phyloP scores from a whole-genome alignment of 2,113 vertebrate genomes.

The Stegastes partitus region DNA sequence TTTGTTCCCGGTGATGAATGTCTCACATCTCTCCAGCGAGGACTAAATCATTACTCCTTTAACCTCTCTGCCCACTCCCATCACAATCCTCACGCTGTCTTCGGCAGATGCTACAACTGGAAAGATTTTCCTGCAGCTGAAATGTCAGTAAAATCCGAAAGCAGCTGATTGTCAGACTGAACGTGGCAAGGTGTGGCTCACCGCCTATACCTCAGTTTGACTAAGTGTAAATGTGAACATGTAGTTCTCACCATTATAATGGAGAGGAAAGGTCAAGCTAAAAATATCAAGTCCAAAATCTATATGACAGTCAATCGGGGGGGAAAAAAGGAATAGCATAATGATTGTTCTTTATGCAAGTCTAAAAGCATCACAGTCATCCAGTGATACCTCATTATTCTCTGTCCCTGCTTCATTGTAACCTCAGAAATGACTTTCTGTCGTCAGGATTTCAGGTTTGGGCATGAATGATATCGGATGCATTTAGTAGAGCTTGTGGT shows the following conservation, averaged over 20 bases:
- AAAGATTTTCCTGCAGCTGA: neutral
- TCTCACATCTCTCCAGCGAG: slow-evolving; percentile 26
- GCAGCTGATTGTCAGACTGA: slow-evolving; percentile 2
- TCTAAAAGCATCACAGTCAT: slow-evolving; percentile 1
- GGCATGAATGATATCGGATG: neutral
- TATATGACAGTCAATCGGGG: neutral
- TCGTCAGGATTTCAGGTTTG: neutral
- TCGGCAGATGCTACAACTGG: neutral
- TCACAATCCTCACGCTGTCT: neutral
- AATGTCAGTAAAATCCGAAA: slow-evolving; percentile 15
- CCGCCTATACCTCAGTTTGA: slow-evolving; percentile 8
- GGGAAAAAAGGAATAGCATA: neutral
- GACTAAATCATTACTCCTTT: slow-evolving; percentile 36
- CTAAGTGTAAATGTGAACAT: neutral
- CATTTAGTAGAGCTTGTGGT: neutral
- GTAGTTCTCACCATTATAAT: neutral
- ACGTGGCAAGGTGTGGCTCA: slow-evolving; percentile 54
- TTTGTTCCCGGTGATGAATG: slow-evolving; percentile 41
- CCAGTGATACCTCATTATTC: neutral
- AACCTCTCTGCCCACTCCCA: slow-evolving; percentile 26
- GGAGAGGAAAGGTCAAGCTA: slow-evolving; percentile 47
- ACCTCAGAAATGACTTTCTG: too few species aligned
- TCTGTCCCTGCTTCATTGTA: neutral
- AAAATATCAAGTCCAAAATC: slow-evolving; percentile 42
- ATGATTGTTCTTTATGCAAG: neutral